These are phyloP conservation scores for Brachionus manjavacas DNA, from an alignment of 1,140 invertebrate genomes.

Conservation along the genomic window DNA sequence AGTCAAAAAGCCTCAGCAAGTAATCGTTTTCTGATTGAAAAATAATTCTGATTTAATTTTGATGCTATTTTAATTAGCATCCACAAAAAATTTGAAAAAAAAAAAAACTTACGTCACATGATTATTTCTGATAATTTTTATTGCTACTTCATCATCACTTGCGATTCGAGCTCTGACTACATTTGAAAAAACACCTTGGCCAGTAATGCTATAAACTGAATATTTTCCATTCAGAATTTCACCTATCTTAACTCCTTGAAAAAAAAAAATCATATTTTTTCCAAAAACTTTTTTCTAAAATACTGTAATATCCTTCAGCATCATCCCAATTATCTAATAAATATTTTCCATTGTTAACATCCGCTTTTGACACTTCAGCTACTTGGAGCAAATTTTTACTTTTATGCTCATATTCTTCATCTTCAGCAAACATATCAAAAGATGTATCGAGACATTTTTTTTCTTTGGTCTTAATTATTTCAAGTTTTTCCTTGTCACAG, in stretches of 20 bases:
- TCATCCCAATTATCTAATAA: constrained; percentile 99
- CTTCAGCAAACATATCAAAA: constrained; percentile 43
- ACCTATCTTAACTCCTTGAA: constrained; percentile 76
- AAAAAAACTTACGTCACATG: constrained; percentile 86
- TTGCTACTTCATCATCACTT: constrained; percentile 81
- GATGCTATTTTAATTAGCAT: neutral
- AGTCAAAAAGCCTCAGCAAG: no score
- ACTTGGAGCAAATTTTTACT: constrained; percentile 60
- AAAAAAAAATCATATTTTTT: constrained; percentile 25
- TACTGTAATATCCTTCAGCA: constrained; percentile 92
- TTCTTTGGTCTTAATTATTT: constrained; percentile 37
- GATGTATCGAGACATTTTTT: neutral
- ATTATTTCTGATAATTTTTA: constrained; percentile 99
- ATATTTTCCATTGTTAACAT: constrained; percentile 74
- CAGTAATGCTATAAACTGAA: constrained; percentile 90
- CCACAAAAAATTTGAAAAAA: neutral
- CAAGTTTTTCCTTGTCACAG: constrained; percentile 33
- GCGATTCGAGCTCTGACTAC: constrained; percentile 86
- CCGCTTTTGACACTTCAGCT: constrained; percentile 64
- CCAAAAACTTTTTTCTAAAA: neutral
- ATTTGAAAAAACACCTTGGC: constrained; percentile 97
- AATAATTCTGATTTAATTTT: neutral
- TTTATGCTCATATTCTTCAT: constrained; percentile 21
- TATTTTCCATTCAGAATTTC: constrained; percentile 89
- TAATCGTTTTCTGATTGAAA: no score